Conservation (phyloP, 2,113 vertebrate species). For the Vulpes lagopus region DNA sequence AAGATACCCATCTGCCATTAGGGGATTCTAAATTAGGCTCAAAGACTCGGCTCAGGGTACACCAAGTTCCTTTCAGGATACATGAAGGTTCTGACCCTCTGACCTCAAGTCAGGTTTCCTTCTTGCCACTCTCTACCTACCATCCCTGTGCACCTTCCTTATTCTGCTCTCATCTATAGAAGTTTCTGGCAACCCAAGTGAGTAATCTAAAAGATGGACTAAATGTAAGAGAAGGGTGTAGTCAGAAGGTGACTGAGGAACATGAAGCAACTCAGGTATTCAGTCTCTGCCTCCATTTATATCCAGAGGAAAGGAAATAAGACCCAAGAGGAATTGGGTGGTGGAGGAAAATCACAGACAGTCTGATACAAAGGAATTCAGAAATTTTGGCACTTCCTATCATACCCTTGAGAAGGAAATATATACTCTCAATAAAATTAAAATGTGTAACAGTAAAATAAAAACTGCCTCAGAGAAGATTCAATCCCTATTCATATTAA, state of each 20-base stretch:
- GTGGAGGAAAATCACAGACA: neutral
- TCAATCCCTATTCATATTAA: neutral
- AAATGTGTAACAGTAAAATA: neutral
- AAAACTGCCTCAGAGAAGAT: conserved; percentile 36
- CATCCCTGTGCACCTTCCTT: neutral
- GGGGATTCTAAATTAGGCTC: neutral
- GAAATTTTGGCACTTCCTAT: neutral
- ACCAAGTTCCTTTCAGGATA: neutral
- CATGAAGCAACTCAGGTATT: neutral
- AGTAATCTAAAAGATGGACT: neutral
- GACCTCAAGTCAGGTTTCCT: neutral
- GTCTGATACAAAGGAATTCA: neutral
- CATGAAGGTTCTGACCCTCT: neutral
- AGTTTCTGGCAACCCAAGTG: neutral
- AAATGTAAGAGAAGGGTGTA: neutral
- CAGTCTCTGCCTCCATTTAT: neutral
- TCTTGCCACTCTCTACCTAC: neutral
- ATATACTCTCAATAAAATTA: conserved; percentile 15
- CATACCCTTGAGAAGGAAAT: neutral
- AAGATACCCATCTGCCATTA: neutral
- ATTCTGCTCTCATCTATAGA: neutral
- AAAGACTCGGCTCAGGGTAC: neutral
- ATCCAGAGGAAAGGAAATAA: neutral
- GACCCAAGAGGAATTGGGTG: neutral
- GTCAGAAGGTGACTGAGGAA: neutral